Conservation (phyloP, 1,140 invertebrate genomes). For the Bombus pyrosoma region DNA sequence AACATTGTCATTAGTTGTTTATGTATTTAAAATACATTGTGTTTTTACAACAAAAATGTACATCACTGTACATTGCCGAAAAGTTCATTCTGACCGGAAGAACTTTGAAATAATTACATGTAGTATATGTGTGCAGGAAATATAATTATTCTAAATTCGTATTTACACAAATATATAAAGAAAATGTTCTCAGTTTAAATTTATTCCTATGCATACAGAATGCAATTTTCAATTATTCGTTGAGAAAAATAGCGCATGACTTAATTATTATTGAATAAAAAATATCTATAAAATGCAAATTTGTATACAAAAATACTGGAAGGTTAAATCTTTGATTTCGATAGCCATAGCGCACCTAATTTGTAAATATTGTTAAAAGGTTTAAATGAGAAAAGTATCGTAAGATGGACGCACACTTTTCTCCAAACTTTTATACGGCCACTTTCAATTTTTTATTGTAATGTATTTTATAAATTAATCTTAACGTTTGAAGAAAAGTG, state of each 20-base stretch:
- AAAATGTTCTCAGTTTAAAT: conserved; percentile 34
- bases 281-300: conserved; percentile 46
- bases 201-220: conserved; percentile 48
- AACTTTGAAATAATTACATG: conserved; percentile 8
- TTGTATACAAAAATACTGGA: conserved; percentile 50
- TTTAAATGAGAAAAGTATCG: conserved; percentile 40
- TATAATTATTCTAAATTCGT: conserved; percentile 34
- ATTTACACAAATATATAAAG: conserved; percentile 32
- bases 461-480: conserved; percentile 42
- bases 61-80: conserved; percentile 29
- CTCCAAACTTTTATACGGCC: conserved; percentile 39
- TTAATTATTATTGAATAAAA: conserved; percentile 41
- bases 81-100: conserved; percentile 20
- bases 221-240: conserved; percentile 3
- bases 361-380: conserved; percentile 63
- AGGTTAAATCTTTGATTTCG: conserved; percentile 57
- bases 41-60: conserved; percentile 30
- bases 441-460: conserved; percentile 38
- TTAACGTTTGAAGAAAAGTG: conserved; percentile 52
- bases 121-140: conserved; percentile 22
- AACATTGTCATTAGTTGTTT: conserved; percentile 93
- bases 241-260: conserved; percentile 20
- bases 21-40: conserved; percentile 39
- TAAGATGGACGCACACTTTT: conserved; percentile 35
- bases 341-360: conserved; percentile 35